These are phyloP conservation scores for Mythimna pallens DNA, from an alignment of 2,888 invertebrate genomes.

Conservation along the genomic window DNA sequence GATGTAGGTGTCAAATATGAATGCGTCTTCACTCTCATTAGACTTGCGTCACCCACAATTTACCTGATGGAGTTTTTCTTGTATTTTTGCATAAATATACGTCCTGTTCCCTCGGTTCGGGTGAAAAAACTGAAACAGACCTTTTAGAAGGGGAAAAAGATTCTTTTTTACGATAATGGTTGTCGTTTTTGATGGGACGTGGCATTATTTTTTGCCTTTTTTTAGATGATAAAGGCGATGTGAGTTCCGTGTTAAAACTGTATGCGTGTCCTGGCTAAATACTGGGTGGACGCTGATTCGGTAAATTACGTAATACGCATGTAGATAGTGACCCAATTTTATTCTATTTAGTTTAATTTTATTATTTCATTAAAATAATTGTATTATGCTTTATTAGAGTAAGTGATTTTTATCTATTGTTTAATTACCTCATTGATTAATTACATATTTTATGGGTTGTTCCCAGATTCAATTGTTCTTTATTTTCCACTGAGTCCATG, in stretches of 20 bases:
- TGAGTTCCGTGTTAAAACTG: slow-evolving; percentile 25
- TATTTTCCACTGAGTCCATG: too few relatives aligned
- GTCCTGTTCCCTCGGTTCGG: not conserved
- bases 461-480: too few relatives aligned
- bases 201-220: slow-evolving; percentile 31
- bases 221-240: slow-evolving; percentile 33
- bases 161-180: slow-evolving; percentile 55
- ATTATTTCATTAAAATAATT: too few relatives aligned
- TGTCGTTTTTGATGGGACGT: slow-evolving; percentile 43
- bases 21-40: slow-evolving; percentile 61
- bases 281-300: not conserved
- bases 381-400: too few relatives aligned
- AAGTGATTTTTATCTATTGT: too few relatives aligned
- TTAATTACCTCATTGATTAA: too few relatives aligned
- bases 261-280: slow-evolving; percentile 13
- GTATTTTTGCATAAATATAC: slow-evolving; percentile 52
- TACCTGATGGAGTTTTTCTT: slow-evolving; percentile 54
- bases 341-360: too few relatives aligned
- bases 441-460: too few relatives aligned
- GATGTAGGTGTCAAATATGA: slow-evolving; percentile 55
- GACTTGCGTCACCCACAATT: slow-evolving; percentile 41
- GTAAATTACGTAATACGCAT: not conserved
- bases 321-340: too few relatives aligned
- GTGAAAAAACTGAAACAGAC: slow-evolving; percentile 39
- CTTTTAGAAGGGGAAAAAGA: slow-evolving; percentile 37